Percentiles rank a stretch among this genome's conserved stretches.
Conservation (phyloP, 2,113 vertebrate species). For the Pithys albifrons region DNA sequence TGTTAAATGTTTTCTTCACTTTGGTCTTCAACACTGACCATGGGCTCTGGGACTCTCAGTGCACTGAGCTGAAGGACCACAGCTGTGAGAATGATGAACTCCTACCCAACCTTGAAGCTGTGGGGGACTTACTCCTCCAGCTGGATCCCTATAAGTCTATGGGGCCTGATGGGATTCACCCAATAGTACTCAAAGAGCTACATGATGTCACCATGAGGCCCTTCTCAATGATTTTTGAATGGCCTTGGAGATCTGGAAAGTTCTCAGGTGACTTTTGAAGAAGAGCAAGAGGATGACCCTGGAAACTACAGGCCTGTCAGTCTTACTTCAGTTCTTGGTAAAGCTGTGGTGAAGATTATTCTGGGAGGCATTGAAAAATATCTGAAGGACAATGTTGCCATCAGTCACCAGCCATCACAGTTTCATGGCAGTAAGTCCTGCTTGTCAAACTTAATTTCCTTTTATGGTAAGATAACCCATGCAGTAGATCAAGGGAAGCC, state of each 20-base stretch:
- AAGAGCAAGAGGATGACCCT: not conserved
- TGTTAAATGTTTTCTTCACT: not conserved
- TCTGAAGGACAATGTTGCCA: not conserved
- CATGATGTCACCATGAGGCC: not conserved
- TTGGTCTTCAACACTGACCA: not conserved
- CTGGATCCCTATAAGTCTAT: not conserved
- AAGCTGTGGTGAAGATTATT: not conserved
- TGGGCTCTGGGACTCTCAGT: not conserved
- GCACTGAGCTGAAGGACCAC: not conserved
- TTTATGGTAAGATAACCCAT: not conserved
- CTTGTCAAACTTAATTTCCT: not conserved
- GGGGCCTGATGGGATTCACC: not conserved
- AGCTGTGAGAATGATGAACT: not conserved
- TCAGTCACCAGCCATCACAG: accelerated
- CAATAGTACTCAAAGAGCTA: not conserved
- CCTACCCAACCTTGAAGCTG: not conserved
- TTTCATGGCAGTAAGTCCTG: not conserved
- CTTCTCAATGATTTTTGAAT: not conserved
- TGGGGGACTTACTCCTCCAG: not conserved
- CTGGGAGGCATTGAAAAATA: not conserved
- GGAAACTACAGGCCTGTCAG: not conserved
- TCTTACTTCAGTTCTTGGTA: not conserved
- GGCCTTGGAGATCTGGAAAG: not conserved
- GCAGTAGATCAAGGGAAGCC: no score
- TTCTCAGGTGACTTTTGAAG: not conserved